Evolutionary conservation across 1,140 invertebrate species (phyloP), one percentile per base, ranked within the genome.

Genomic region (Manduca sexta): DNA sequence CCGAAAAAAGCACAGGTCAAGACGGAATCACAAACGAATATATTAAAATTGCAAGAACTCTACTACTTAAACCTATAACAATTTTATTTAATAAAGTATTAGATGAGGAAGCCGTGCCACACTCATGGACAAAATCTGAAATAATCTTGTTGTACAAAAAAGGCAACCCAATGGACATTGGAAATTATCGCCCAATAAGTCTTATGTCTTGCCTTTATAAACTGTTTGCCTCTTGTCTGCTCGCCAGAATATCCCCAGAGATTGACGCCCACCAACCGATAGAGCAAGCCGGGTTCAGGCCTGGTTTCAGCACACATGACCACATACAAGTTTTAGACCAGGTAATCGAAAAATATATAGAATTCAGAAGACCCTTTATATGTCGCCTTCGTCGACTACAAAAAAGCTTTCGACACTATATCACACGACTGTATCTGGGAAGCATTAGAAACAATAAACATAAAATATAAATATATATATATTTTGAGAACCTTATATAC

Each of bases 401-500:
- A 29, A 12, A 49, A 49, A 42, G 39, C 29, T 17, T 49, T 49
- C 14, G 39, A 34, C 17, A 38, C 38, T 16, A 48, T 48, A 7
- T 40, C 37, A n/a, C 46, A 48, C 11, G 14, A 29, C 17, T 29
- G 35, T 14, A 48, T 48, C 37, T 40, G 45, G 41, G 26, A 48
- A 14, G 21, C 45, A 13, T 37, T 48, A 31, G 13, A 48, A 13
- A 0, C 7, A 44, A 13, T 21, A 45, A 31, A 45, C 15, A 42
- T 42, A 33, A 16, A 49, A 29, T 8, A 37, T 12, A 58, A 58
- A 11, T 63, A 63, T 15, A 52, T 58, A n/a, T 52, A 58, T 34
- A 57, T 62, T 18, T 3, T 57, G 21, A 62, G 49, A 49, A 54
- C 54, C n/a, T 51, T 57, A 33, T 62, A 62, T 12, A 0, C 5